Base-by-base conservation (phyloP, 1,140 invertebrate species). In the Hycleus phaleratus region DNA sequence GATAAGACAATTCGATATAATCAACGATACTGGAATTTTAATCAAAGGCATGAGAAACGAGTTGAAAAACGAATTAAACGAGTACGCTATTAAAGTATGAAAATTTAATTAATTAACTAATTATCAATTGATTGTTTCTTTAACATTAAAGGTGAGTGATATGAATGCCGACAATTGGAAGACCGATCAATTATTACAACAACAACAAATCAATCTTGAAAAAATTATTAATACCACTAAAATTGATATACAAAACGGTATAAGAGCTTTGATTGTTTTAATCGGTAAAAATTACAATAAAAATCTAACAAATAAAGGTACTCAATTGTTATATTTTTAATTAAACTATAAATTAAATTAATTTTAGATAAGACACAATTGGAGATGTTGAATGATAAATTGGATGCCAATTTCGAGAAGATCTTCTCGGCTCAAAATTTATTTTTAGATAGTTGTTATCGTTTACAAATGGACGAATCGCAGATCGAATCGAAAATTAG, bases 371-470 rank as follows among this genome's bases (percentile, higher is more conserved):
- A 60, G 8, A 26, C 32, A 5, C 49, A 53, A 57, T 44, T 60
- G 5, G 44, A 59, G 7, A 56, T 59, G 53, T 48, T 63, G 18
- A 49, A 52, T 18, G 59, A 64, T 42, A 73, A 73, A 39, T 58
- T 79, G 4, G 73, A 78, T 56, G 58, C 59, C 9, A 74, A 73
- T 56, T 75, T 79, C 66, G 72, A 83, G 64, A 79, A 76, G 61
- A 70, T 83, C 10, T 65, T 81, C 18, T 69, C 78, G 6, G 73
- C 75, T 12, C 82, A 85, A 68, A 79, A 81, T 52, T 71, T 77
- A 46, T 82, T 83, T 64, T 68, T 82, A 26, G 78, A 81, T 62
- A 79, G 78, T 10, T 83, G 81, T 65, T 78, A 82, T 64, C 68
- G 77, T 40, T 76, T 82, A 25, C 81, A 83, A 63, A 75, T 77